phyloP scores from a whole-genome alignment of 2,113 vertebrate species.

The Gasterosteus aculeatus region DNA sequence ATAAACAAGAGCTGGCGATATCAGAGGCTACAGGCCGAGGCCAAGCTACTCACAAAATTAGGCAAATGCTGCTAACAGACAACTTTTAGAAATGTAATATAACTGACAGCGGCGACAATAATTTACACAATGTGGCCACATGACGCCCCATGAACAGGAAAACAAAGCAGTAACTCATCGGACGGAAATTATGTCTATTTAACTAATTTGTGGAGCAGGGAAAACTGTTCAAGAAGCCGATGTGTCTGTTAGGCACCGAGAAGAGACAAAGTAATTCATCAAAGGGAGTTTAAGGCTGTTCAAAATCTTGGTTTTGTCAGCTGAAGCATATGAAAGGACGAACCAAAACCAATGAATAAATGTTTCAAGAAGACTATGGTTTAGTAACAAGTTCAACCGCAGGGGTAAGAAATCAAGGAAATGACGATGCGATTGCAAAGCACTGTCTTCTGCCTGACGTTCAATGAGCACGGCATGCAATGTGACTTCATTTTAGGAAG shows the following conservation, averaged over 20 bases:
- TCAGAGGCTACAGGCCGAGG: slow-evolving; percentile 65
- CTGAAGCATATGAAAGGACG: slow-evolving; percentile 57
- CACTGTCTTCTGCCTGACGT: slow-evolving; percentile 43
- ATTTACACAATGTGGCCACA: slow-evolving; percentile 77
- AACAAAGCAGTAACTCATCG: slow-evolving; percentile 79
- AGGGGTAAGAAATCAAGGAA: slow-evolving; percentile 48
- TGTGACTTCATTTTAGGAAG: slow-evolving; percentile 40
- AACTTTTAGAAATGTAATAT: slow-evolving; percentile 75
- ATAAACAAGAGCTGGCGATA: slow-evolving; percentile 78
- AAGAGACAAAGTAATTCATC: slow-evolving; percentile 59
- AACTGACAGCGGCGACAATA: slow-evolving; percentile 74
- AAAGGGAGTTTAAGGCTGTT: slow-evolving; percentile 59
- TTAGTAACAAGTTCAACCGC: slow-evolving; percentile 68
- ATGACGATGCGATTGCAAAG: slow-evolving; percentile 54
- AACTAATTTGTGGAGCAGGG: slow-evolving; percentile 61
- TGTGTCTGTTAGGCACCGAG: slow-evolving; percentile 58
- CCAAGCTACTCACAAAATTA: slow-evolving; percentile 74
- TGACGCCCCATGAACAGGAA: slow-evolving; percentile 74
- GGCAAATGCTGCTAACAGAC: slow-evolving; percentile 69
- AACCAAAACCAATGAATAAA: slow-evolving; percentile 61
- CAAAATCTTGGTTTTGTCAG: slow-evolving; percentile 60
- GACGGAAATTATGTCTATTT: slow-evolving; percentile 73
- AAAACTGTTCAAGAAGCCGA: slow-evolving; percentile 56
- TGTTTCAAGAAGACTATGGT: slow-evolving; percentile 46
- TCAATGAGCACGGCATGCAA: slow-evolving; percentile 36